phyloP scores from a whole-genome alignment of 2,113 vertebrate genomes.

The Ciconia stormi region DNA sequence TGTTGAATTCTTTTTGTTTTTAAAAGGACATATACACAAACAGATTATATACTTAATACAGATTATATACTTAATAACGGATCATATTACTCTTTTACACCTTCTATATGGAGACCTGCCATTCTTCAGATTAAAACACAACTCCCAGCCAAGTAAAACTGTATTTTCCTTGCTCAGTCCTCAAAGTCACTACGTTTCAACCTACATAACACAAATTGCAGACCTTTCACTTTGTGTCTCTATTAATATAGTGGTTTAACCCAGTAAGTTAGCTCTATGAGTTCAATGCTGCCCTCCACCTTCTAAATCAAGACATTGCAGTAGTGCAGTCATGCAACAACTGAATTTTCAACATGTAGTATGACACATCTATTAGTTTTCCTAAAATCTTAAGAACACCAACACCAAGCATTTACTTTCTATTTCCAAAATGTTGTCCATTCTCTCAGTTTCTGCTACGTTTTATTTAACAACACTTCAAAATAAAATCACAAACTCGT shows the following conservation, averaged over 20 bases:
- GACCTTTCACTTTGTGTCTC: background rate
- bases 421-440: background rate
- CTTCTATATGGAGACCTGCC: background rate
- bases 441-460: background rate
- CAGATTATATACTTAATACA: background rate
- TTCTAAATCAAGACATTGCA: conserved; percentile 24
- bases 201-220: background rate
- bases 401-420: background rate
- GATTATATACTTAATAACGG: background rate
- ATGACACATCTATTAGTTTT: rapidly evolving
- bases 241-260: background rate
- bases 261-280: background rate
- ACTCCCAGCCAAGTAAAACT: background rate
- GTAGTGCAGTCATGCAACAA: background rate
- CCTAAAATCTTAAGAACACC: background rate
- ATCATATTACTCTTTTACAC: background rate
- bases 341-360: background rate
- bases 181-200: background rate
- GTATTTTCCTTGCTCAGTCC: background rate
- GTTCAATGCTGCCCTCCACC: conserved; percentile 59
- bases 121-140: background rate
- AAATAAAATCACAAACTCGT: background rate
- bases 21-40: background rate
- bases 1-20: background rate
- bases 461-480: background rate